Evolutionary conservation across 2,888 invertebrate genomes (phyloP), one percentile per base, ranked within the genome.

Genomic region (Oscheius sp.): DNA sequence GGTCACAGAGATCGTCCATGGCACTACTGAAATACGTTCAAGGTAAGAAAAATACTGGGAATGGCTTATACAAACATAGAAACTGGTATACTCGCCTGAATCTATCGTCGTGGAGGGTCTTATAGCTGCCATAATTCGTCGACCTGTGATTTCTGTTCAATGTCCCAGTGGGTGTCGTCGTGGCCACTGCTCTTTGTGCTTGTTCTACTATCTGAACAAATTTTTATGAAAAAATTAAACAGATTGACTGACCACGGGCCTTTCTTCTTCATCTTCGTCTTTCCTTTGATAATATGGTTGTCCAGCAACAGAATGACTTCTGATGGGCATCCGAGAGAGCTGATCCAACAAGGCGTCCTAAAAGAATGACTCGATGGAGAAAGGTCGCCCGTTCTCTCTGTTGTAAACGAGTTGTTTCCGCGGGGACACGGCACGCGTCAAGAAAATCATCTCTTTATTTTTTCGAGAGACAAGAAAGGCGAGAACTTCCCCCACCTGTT

Each of bases 1-100:
- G 88, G 70, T 88, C 87, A 72, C 87, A 86, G 58, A 88, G 74
- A 18, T 86, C 85, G 78, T 88, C 88, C 86, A 88, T 86, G 61
- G 86, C 88, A 58, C 80, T 82, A 68, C 85, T 83, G 75, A 23
- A 83, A 35, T 6, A 35, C 9, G 9, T 35, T 35, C 35, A 6
- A 74, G 23, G 21, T 35, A 41, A 9, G 35, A 35, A 3, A 35
- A 35, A 35, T 9, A 6, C 3, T 35, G 35, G 35, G 9, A 9
- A 9, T 35, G 35, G 35, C 35, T 35, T 35, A 35, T 35, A 35
- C 35, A 35, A 35, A 35, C 35, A 35, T 5, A 49, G 13, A 49
- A 49, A 49, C 21, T 18, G 21, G 21, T 49, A 53, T 18, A 23
- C 18, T 9, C 7, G 64, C 72, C 64, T 72, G 72, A 77, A 80